A percentile compares a stretch with the other conserved stretches of the same genome.
phyloP scores from a whole-genome alignment of 37 sponge, comb jelly and placozoan species.

The Axinella damicornis region DNA sequence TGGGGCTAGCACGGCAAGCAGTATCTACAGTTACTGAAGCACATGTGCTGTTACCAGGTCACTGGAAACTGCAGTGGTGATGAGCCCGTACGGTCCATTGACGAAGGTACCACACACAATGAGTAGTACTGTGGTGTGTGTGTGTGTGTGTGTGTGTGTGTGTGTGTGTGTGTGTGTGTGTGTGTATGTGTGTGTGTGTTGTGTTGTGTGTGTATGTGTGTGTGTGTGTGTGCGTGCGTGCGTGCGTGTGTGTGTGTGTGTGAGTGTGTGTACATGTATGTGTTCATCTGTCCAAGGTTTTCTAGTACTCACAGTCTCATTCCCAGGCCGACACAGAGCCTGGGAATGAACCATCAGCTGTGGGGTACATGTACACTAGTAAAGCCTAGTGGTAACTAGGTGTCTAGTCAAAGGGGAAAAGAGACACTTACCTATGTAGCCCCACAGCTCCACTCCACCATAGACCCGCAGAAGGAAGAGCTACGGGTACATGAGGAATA shows the following conservation, averaged over 20 bases:
- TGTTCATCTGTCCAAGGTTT: too few species aligned
- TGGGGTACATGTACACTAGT: too few species aligned
- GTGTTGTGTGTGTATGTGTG: conserved; percentile 23
- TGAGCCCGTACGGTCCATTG: conserved; percentile 89
- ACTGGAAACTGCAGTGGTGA: conserved; percentile 92
- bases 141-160: too few species aligned
- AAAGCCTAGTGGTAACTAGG: too few species aligned
- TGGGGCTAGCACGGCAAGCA: too few species aligned
- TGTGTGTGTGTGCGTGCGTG: conserved; percentile 25
- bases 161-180: conserved; percentile 29
- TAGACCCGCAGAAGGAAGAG: conserved; percentile 29
- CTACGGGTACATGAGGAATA: too few species aligned
- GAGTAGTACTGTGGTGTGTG: too few species aligned
- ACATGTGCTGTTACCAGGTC: conserved; percentile 47
- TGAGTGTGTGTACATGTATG: conserved; percentile 24
- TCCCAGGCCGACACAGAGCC: too few species aligned
- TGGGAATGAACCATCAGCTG: too few species aligned
- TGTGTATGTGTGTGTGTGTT: conserved; percentile 34
- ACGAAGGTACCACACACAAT: conserved; percentile 70
- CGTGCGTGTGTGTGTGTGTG: conserved; percentile 38
- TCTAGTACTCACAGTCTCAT: too few species aligned
- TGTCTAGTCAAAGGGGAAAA: too few species aligned
- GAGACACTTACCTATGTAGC: conserved; percentile 27
- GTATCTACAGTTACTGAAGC: too few species aligned
- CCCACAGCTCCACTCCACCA: conserved; percentile 8